Evolutionary conservation across 2,888 invertebrate genomes (phyloP).

Genomic region (Drosophila lutescens): DNA sequence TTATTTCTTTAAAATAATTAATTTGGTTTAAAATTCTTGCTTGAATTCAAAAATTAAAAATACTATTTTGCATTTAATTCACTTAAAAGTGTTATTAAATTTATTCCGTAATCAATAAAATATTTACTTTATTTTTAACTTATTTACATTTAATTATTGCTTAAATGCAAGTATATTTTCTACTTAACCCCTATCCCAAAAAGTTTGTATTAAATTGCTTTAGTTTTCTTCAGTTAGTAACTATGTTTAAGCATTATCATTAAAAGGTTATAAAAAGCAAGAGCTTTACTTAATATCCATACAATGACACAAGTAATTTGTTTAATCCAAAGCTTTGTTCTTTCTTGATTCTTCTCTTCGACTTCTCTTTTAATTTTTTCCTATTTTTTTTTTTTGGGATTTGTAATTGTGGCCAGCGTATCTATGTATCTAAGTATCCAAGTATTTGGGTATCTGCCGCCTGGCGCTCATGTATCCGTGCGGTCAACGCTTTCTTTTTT

Average conservation of each 20-base stretch:
- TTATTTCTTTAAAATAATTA: no score
- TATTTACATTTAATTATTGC: no score
- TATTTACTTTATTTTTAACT: no score
- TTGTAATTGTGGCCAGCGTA: constrained; percentile 40
- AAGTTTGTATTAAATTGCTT: neutral
- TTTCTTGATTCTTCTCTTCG: neutral
- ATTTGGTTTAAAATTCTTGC: no score
- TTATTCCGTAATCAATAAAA: no score
- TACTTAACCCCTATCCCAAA: no score
- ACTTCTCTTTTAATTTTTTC: constrained; percentile 7
- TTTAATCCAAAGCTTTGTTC: neutral
- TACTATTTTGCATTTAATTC: no score
- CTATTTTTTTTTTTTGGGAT: constrained; percentile 5
- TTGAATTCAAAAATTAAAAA: no score
- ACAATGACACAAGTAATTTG: neutral
- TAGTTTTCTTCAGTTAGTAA: neutral
- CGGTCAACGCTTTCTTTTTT: constrained; percentile 66
- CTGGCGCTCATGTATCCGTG: constrained; percentile 27
- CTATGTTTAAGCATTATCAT: neutral
- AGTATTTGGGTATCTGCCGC: constrained; percentile 26
- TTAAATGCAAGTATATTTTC: no score
- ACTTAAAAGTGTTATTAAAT: no score
- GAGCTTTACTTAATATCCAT: neutral
- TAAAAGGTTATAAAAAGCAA: neutral
- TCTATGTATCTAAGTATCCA: constrained; percentile 39